Conservation (phyloP, 2,888 invertebrate genomes). For the Euphydryas editha region DNA sequence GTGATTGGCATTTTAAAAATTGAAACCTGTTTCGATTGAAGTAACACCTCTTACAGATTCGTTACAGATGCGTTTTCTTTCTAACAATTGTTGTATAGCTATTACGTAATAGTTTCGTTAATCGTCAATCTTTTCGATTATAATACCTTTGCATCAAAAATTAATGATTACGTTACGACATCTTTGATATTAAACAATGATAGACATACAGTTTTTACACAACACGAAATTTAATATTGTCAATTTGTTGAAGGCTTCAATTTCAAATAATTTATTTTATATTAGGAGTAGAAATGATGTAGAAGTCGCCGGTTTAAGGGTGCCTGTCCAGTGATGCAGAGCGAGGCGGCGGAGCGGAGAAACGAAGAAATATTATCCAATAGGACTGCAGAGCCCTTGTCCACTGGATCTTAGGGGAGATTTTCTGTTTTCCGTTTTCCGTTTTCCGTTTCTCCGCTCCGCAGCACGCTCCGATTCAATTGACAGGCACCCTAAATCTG, state of each 20-base stretch:
- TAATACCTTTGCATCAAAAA: conserved; percentile 17
- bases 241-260: background rate
- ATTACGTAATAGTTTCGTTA: conserved; percentile 38
- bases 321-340: too few species aligned
- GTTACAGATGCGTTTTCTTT: conserved; percentile 38
- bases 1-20: conserved; percentile 44
- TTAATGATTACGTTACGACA: conserved; percentile 24
- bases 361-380: too few species aligned
- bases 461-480: too few species aligned
- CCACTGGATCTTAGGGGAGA: too few species aligned
- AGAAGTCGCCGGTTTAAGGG: too few species aligned
- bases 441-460: too few species aligned
- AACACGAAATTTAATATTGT: background rate
- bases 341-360: too few species aligned
- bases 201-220: background rate
- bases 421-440: too few species aligned
- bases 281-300: too few species aligned
- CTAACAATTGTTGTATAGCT: conserved; percentile 35
- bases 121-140: conserved; percentile 33
- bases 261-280: too few species aligned
- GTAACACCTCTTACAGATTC: conserved; percentile 41
- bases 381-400: too few species aligned
- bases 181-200: conserved; percentile 2
- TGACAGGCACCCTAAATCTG: too few species aligned
- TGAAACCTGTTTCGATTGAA: conserved; percentile 33